These are phyloP conservation scores for Coelopa pilipes DNA, from an alignment of 2,888 invertebrate genomes.

Conservation along the genomic window DNA sequence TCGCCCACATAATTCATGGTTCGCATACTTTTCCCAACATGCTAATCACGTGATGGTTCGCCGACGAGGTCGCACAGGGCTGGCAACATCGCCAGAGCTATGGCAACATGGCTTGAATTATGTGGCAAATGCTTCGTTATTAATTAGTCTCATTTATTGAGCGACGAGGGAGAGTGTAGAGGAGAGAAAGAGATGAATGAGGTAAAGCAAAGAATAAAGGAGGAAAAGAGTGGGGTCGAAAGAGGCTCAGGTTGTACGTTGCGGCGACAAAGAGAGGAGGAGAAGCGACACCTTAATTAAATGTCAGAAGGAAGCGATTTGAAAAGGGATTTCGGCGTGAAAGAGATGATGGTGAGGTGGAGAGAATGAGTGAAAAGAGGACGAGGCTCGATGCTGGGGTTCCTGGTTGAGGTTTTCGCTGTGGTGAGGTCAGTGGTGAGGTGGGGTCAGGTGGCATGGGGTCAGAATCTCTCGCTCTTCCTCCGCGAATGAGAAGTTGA, in stretches of 20 bases:
- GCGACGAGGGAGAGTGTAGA: constrained; percentile 12
- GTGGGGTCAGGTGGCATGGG: background rate
- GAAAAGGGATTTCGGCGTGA: background rate
- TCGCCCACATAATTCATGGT: no score
- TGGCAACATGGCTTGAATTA: constrained; percentile 45
- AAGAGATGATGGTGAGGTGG: background rate
- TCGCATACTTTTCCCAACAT: background rate
- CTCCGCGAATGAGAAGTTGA: no score
- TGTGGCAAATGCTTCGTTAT: constrained; percentile 66
- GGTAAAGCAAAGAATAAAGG: background rate
- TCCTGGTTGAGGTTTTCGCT: background rate
- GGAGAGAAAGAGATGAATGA: background rate
- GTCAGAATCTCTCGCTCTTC: constrained; percentile 2
- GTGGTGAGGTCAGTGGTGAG: background rate
- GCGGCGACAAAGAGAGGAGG: background rate
- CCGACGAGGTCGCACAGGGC: background rate
- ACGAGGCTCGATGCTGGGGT: background rate
- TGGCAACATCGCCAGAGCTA: constrained; percentile 14
- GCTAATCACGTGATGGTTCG: background rate
- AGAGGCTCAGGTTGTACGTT: constrained; percentile 20
- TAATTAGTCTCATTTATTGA: constrained; percentile 64
- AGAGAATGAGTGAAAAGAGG: background rate
- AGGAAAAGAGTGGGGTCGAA: constrained; percentile 6
- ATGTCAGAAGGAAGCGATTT: constrained; percentile 51
- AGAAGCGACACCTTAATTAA: constrained; percentile 62